Percentiles rank a stretch among this genome's conserved stretches.
Evolutionary conservation across 2,888 invertebrate genomes (phyloP).

Genomic region (Papilio demoleus): DNA sequence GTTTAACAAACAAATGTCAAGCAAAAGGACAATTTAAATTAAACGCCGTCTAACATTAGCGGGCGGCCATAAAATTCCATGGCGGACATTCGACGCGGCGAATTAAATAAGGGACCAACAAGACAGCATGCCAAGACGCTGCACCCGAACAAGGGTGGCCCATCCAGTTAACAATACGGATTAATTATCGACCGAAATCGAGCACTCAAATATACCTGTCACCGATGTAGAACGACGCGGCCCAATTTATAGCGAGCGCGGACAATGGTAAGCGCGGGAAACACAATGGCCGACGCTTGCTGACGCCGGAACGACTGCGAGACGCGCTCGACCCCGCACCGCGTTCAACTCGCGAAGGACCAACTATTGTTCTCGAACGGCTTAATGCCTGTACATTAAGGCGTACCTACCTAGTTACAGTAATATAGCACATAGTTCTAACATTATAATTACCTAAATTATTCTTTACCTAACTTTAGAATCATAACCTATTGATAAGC

Average conservation of each 20-base stretch:
- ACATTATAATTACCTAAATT: conserved; percentile 35
- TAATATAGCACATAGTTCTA: conserved; percentile 31
- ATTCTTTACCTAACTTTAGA: not conserved
- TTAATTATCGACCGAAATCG: conserved; percentile 82
- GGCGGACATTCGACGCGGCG: conserved; percentile 33
- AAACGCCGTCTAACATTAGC: conserved; percentile 39
- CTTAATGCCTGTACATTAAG: too few species aligned
- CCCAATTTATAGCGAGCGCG: conserved; percentile 78
- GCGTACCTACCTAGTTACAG: too few species aligned
- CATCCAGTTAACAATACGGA: conserved; percentile 79
- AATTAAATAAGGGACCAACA: conserved; percentile 45
- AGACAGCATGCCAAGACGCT: conserved; percentile 57
- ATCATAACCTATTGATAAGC: conserved; percentile 14
- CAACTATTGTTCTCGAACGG: conserved; percentile 50
- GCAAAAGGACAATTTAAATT: conserved; percentile 13
- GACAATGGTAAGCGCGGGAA: conserved; percentile 82
- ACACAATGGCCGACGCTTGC: conserved; percentile 72
- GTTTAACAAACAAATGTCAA: conserved; percentile 19
- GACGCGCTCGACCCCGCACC: conserved; percentile 48
- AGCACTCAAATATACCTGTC: conserved; percentile 83
- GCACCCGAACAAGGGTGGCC: conserved; percentile 75
- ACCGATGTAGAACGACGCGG: conserved; percentile 73
- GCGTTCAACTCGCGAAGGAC: conserved; percentile 45
- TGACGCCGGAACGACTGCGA: conserved; percentile 73
- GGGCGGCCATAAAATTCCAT: conserved; percentile 33